phyloP scores from a whole-genome alignment of 2,888 invertebrate genomes.

The Drosophila anomalipes region DNA sequence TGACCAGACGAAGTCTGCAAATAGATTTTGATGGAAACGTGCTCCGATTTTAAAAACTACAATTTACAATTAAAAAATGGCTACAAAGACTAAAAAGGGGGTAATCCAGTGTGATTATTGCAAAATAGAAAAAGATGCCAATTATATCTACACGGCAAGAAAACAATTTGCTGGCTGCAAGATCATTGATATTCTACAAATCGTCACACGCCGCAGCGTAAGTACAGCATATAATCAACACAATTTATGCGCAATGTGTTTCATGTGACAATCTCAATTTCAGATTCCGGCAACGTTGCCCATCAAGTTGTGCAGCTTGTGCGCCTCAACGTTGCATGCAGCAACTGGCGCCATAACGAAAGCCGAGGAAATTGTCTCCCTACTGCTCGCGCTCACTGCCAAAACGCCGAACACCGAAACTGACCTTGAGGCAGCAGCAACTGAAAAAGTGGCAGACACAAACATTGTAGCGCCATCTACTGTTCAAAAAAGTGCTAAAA shows the following conservation, averaged over 20 bases:
- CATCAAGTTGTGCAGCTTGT: constrained; percentile 55
- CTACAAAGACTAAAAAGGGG: constrained; percentile 15
- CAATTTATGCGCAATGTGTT: background rate
- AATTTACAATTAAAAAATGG: constrained; percentile 25
- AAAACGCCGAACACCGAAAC: constrained; percentile 4
- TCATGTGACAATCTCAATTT: background rate
- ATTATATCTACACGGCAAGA: constrained; percentile 25
- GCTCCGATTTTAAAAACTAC: background rate
- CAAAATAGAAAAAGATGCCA: constrained; percentile 24
- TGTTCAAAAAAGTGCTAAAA: background rate
- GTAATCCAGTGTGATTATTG: constrained; percentile 49
- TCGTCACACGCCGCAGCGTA: constrained; percentile 36
- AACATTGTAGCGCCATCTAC: background rate
- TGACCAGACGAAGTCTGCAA: background rate
- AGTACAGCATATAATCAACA: constrained; percentile 47
- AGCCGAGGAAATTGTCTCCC: constrained; percentile 22
- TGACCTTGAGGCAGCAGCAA: background rate
- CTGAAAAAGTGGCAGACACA: background rate
- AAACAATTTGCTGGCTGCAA: constrained; percentile 52
- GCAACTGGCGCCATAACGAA: constrained; percentile 29
- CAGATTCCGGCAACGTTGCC: constrained; percentile 36
- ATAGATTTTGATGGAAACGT: constrained; percentile 18
- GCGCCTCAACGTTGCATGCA: constrained; percentile 36
- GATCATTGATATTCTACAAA: constrained; percentile 50
- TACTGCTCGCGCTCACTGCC: background rate